Base-by-base conservation (phyloP, 2,888 invertebrate genomes). In the Exephanes ischioxanthus region DNA sequence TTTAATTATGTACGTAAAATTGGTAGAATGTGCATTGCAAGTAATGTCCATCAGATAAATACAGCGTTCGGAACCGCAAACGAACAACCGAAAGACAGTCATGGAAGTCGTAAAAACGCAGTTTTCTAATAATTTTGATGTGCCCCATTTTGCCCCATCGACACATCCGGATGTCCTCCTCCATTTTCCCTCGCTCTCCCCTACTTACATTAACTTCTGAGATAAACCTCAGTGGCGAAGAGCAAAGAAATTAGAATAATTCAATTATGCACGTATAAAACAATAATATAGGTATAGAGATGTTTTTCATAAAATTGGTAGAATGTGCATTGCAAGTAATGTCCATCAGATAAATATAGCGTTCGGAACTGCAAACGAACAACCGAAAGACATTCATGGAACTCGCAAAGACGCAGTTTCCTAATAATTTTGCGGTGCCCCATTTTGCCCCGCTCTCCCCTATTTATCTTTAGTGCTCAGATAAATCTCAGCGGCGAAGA, bases 1-100 rank as follows among this genome's bases (percentile, higher is more conserved):
- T 78, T 77, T 55, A 72, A 77, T 83, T 83, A 83, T 83, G 72
- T 48, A 61, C 16, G 26, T 22, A 51, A 41, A 48, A 70, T 51
- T 33, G 22, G 14, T 41, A n/a, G 30, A 51, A 70, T 63, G 51
- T 19, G 19, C n/a, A 14, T 51, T 30, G 4, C 5, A 53, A 41
- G 22, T 11, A n/a, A 14, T 33, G 5, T 11, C 19, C 26, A 63
- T 66, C 37, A 5, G 2, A 26, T n/a, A n/a, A n/a, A n/a, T n/a
- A n/a, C n/a, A n/a, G n/a, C n/a, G n/a, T n/a, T n/a, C n/a, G n/a
- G n/a, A n/a, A n/a, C n/a, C n/a, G n/a, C n/a, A n/a, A n/a, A n/a
- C n/a, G n/a, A n/a, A n/a, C n/a, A n/a, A n/a, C n/a, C n/a, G n/a
- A n/a, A n/a, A n/a, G n/a, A n/a, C n/a, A n/a, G n/a, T n/a, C n/a